These are phyloP conservation scores for Drosophila novamexicana DNA, from an alignment of 1,140 invertebrate species.

Conservation along the genomic window DNA sequence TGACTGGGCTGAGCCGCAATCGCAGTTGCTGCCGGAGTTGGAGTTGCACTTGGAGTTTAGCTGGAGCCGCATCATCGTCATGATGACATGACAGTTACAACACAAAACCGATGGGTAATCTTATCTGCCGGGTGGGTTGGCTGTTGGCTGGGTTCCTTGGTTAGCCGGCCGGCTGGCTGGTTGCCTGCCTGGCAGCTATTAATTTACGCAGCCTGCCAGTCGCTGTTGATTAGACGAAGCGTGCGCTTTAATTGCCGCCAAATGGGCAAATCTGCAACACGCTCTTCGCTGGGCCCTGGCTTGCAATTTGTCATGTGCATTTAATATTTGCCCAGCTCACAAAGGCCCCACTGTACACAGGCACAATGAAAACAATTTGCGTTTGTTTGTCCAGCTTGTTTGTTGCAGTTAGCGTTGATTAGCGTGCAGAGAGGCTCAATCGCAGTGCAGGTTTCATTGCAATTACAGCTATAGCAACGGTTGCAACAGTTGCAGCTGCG, in stretches of 20 bases:
- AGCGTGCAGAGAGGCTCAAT: constrained; percentile 52
- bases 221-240: constrained; percentile 80
- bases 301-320: constrained; percentile 79
- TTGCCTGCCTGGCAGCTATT: constrained; percentile 75
- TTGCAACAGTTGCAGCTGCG: constrained; percentile 47
- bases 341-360: constrained; percentile 20
- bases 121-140: constrained; percentile 39
- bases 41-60: constrained; percentile 30
- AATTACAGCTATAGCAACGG: constrained; percentile 53
- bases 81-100: constrained; percentile 81
- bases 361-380: constrained; percentile 68
- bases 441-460: constrained; percentile 48
- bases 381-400: constrained; percentile 81
- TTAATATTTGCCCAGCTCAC: constrained; percentile 67
- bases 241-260: constrained; percentile 80
- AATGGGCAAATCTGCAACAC: constrained; percentile 74
- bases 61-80: constrained; percentile 65
- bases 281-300: constrained; percentile 40
- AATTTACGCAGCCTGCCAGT: constrained; percentile 78
- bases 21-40: constrained; percentile 10
- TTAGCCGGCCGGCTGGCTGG: constrained; percentile 17
- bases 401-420: constrained; percentile 82
- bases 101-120: constrained; percentile 56
- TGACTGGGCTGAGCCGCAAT: constrained; percentile 50
- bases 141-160: constrained; percentile 6